Evolutionary conservation across 1,140 invertebrate genomes (phyloP).

Genomic region (Plectus sambesii): DNA sequence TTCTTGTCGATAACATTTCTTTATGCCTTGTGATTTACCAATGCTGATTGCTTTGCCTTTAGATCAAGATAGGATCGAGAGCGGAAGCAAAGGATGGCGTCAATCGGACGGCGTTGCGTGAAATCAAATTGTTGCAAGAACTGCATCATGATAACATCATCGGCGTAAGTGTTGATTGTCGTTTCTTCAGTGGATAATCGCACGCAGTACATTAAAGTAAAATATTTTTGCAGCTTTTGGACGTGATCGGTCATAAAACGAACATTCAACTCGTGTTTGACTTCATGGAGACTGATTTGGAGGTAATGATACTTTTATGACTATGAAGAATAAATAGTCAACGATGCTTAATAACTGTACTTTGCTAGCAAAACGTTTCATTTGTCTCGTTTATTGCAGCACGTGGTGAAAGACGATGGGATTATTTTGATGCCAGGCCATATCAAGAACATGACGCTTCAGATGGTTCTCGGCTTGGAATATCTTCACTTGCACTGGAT

Average conservation of each 20-base stretch:
- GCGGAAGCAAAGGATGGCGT: constrained; percentile 92
- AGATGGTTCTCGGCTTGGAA: constrained; percentile 85
- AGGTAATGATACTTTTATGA: constrained; percentile 60
- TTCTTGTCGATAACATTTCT: neutral
- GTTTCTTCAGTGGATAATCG: constrained; percentile 14
- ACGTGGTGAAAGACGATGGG: constrained; percentile 55
- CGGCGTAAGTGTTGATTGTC: constrained; percentile 52
- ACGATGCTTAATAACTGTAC: neutral
- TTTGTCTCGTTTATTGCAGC: constrained; percentile 42
- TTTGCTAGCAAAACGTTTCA: neutral
- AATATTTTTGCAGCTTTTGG: constrained; percentile 56
- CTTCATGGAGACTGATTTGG: constrained; percentile 98
- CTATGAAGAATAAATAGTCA: neutral
- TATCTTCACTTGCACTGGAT: constrained; percentile 94
- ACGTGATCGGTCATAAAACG: constrained; percentile 93
- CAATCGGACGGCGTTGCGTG: constrained; percentile 88
- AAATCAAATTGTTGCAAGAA: constrained; percentile 96
- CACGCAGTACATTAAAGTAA: no score
- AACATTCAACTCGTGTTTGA: constrained; percentile 99
- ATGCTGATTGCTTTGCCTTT: constrained; percentile 28
- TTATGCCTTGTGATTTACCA: constrained; percentile 6
- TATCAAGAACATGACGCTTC: constrained; percentile 88
- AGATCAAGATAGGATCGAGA: constrained; percentile 89
- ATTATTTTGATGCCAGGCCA: constrained; percentile 81
- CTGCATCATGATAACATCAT: constrained; percentile 88